These are phyloP conservation scores for Plusia festucae DNA, from an alignment of 2,888 invertebrate species.

Conservation along the genomic window DNA sequence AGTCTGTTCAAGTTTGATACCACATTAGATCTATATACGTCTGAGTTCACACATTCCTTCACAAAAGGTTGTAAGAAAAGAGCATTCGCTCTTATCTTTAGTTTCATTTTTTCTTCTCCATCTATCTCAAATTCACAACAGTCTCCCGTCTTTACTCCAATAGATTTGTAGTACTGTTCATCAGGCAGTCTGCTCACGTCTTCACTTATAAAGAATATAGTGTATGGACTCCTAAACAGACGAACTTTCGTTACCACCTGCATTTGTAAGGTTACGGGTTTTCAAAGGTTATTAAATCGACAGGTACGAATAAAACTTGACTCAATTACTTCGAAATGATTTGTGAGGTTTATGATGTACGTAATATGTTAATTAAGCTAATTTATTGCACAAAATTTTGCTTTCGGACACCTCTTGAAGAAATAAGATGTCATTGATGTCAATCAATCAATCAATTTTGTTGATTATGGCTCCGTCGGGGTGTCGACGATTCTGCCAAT, in stretches of 20 bases:
- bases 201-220: slow-evolving; percentile 74
- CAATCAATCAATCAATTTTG: no score
- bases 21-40: slow-evolving; percentile 75
- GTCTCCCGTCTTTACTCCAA: slow-evolving; percentile 71
- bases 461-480: no score
- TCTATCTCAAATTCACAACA: slow-evolving; percentile 62
- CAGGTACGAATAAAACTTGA: not conserved
- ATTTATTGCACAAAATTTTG: slow-evolving; percentile 28
- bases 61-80: slow-evolving; percentile 79
- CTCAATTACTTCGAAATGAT: slow-evolving; percentile 11
- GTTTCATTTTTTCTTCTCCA: slow-evolving; percentile 56
- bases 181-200: slow-evolving; percentile 70
- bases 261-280: slow-evolving; percentile 68
- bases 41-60: slow-evolving; percentile 75
- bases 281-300: not conserved
- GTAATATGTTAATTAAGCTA: not conserved
- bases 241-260: slow-evolving; percentile 74
- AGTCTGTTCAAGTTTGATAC: slow-evolving; percentile 69
- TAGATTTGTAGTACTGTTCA: slow-evolving; percentile 66
- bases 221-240: slow-evolving; percentile 74
- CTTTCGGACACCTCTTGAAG: not conserved
- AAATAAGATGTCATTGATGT: not conserved
- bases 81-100: slow-evolving; percentile 70
- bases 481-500: no score
- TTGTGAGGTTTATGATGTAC: slow-evolving; percentile 11